Conservation (phyloP, 2,888 invertebrate species). For the Chloromyia formosa region DNA sequence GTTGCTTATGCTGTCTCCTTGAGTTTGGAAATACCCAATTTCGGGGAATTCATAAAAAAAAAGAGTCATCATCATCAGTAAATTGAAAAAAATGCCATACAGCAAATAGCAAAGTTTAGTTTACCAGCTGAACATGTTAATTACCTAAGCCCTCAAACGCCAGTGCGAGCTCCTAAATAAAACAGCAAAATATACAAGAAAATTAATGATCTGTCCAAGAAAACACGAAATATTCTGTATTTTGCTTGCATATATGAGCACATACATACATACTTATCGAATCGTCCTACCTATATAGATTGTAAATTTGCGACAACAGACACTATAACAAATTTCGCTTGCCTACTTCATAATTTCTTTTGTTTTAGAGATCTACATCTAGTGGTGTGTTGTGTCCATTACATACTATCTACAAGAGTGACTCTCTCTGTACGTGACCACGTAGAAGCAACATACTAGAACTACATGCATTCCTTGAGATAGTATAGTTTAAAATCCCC, state of each 20-base stretch:
- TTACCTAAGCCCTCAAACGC: too few species aligned
- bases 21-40: too few species aligned
- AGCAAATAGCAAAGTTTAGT: too few species aligned
- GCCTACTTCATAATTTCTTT: constrained; percentile 7
- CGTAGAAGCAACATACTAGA: too few species aligned
- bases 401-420: background rate
- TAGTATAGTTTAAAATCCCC: background rate
- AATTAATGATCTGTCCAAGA: constrained; percentile 35
- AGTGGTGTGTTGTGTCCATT: background rate
- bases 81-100: too few species aligned
- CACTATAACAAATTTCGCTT: background rate
- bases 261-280: too few species aligned
- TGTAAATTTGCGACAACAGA: background rate
- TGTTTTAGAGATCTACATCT: background rate
- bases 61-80: too few species aligned
- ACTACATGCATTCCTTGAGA: too few species aligned
- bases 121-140: too few species aligned
- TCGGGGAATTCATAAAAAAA: too few species aligned
- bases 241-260: background rate
- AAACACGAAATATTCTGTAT: constrained; percentile 31
- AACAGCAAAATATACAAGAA: constrained; percentile 12
- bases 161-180: background rate
- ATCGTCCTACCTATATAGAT: background rate
- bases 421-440: background rate
- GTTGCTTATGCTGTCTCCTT: too few species aligned